Percentiles rank a stretch among this genome's conserved stretches.
Evolutionary conservation across 2,888 invertebrate genomes (phyloP).

Genomic region (Ornithoptera priamus): DNA sequence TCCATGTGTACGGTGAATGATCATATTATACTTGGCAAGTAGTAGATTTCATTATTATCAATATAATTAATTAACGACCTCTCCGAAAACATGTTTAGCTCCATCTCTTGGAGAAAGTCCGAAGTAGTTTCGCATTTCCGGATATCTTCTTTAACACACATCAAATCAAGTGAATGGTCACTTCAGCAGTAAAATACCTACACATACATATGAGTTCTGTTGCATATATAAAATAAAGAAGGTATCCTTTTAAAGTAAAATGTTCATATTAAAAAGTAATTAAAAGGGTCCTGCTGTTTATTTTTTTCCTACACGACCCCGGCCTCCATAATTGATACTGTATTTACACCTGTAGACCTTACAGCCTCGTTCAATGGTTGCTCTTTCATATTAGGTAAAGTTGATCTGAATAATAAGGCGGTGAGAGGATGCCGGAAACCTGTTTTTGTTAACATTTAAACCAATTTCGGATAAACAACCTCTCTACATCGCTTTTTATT

Average conservation of each 20-base stretch:
- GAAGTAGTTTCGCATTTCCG: too few species aligned
- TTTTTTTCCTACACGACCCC: background rate
- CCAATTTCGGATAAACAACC: conserved; percentile 17
- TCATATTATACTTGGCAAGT: too few species aligned
- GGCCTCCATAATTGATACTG: conserved; percentile 5
- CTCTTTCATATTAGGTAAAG: conserved; percentile 21
- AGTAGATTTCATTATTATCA: too few species aligned
- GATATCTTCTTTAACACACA: too few species aligned
- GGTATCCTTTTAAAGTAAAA: background rate
- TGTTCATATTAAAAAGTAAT: background rate
- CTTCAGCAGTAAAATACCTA: too few species aligned
- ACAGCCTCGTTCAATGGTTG: background rate
- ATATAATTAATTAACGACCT: too few species aligned
- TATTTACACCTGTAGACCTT: conserved; percentile 12
- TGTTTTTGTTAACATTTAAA: conserved; percentile 23
- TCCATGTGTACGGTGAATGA: too few species aligned
- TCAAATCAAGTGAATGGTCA: too few species aligned
- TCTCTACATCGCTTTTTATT: conserved; percentile 5
- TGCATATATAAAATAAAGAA: too few species aligned
- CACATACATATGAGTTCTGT: too few species aligned
- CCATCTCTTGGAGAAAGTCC: too few species aligned
- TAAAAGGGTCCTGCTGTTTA: background rate
- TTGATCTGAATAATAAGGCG: conserved; percentile 21
- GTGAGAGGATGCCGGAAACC: conserved; percentile 14
- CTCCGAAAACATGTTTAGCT: too few species aligned